Conservation (phyloP, 2,113 vertebrate species). For the Argyrosomus japonicus region DNA sequence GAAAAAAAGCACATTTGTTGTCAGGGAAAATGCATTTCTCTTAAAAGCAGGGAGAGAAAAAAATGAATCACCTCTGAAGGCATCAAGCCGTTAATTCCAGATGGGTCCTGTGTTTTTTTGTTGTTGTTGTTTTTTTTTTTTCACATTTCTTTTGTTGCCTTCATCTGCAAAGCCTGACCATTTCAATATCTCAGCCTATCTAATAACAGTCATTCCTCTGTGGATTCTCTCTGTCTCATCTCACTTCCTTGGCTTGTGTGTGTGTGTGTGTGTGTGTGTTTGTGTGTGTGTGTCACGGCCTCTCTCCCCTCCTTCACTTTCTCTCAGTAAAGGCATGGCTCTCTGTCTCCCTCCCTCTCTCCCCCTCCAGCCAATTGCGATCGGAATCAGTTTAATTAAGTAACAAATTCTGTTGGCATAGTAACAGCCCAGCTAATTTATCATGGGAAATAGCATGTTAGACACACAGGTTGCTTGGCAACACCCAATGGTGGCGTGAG, state of each 20-base stretch:
- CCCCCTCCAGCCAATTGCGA: conserved; percentile 87
- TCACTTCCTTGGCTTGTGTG: conserved; percentile 48
- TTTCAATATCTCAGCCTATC: conserved; percentile 80
- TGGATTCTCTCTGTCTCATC: conserved; percentile 67
- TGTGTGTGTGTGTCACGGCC: conserved; percentile 7
- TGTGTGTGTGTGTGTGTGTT: conserved; percentile 39
- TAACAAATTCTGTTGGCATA: conserved; percentile 98
- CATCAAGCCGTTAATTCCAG: conserved; percentile 56
- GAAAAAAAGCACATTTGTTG: conserved; percentile 40
- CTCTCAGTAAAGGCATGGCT: conserved; percentile 71
- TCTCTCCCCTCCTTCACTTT: conserved; percentile 42
- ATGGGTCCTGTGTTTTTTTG: conserved; percentile 26
- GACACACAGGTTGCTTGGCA: conserved; percentile 93
- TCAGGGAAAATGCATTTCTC: conserved; percentile 61
- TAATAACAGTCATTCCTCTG: conserved; percentile 76
- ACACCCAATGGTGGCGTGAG: conserved; percentile 89
- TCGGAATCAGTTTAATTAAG: conserved; percentile 96
- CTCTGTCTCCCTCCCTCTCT: conserved; percentile 59
- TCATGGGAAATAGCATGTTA: conserved; percentile 92
- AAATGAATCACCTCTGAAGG: conserved; percentile 48
- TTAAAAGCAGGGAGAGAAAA: conserved; percentile 32
- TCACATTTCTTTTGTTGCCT: conserved; percentile 55
- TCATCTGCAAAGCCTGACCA: conserved; percentile 68
- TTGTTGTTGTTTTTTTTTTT: conserved; percentile 26
- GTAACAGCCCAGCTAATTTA: conserved; percentile 94